Evolutionary conservation across 2,113 vertebrate genomes (phyloP).

Genomic region (Laterallus jamaicensis): DNA sequence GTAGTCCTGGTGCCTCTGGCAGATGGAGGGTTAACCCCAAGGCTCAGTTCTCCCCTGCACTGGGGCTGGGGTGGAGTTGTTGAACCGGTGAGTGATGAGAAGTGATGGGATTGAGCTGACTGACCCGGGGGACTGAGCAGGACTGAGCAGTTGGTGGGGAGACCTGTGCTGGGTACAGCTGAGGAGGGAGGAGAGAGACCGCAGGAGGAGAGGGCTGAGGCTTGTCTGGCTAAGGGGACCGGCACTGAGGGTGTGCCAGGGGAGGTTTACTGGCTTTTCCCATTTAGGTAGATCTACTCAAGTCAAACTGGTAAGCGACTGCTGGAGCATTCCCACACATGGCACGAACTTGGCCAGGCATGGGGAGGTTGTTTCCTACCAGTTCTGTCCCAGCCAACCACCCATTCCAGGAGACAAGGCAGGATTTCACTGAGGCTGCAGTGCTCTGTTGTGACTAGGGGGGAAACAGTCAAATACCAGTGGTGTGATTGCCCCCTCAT

Average conservation of each 20-base stretch:
- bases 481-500: rapidly evolving
- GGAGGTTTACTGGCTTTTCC: neutral
- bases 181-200: neutral
- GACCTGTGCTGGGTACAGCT: neutral
- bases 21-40: neutral
- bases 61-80: neutral
- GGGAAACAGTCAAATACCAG: neutral
- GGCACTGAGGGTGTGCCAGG: neutral
- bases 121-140: neutral
- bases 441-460: rapidly evolving
- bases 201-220: neutral
- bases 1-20: neutral
- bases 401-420: neutral
- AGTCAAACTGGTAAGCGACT: too few species aligned
- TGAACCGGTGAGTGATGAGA: neutral
- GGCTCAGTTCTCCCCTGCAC: neutral
- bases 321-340: too few species aligned
- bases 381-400: too few species aligned
- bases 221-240: neutral
- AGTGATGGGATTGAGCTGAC: neutral
- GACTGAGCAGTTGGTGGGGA: neutral
- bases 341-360: too few species aligned
- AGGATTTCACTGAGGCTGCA: neutral
- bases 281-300: too few species aligned
- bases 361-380: too few species aligned